Percentiles rank a stretch among this genome's conserved stretches.
These are phyloP conservation scores for Pterostichus niger DNA, from an alignment of 2,888 invertebrate genomes.

Conservation along the genomic window DNA sequence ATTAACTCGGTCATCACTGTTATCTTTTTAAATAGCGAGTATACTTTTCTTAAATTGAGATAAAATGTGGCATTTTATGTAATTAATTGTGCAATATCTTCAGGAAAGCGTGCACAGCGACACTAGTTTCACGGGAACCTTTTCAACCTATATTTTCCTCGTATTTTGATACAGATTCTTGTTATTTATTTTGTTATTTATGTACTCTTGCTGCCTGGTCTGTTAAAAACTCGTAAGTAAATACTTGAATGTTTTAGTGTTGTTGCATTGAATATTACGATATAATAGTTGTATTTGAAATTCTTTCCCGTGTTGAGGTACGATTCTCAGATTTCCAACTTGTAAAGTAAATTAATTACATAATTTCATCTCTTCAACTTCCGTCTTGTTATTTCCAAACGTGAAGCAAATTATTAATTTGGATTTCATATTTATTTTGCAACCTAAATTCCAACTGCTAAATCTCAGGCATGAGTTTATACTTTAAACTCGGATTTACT, in stretches of 20 bases:
- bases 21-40: slow-evolving; percentile 52
- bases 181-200: slow-evolving; percentile 41
- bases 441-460: slow-evolving; percentile 43
- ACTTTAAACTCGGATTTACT: background rate
- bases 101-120: background rate
- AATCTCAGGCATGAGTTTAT: slow-evolving; percentile 7
- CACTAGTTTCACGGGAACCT: slow-evolving; percentile 11
- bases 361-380: slow-evolving; percentile 53
- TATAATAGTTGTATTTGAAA: slow-evolving; percentile 31
- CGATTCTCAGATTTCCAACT: slow-evolving; percentile 40
- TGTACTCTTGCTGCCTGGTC: slow-evolving; percentile 8
- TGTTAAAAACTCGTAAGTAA: background rate
- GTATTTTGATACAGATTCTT: slow-evolving; percentile 28
- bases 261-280: background rate
- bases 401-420: slow-evolving; percentile 39
- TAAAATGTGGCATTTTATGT: slow-evolving; percentile 55
- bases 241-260: slow-evolving; percentile 19
- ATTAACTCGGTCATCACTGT: slow-evolving; percentile 45
- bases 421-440: slow-evolving; percentile 49
- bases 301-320: slow-evolving; percentile 24
- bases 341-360: slow-evolving; percentile 52
- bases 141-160: slow-evolving; percentile 21
- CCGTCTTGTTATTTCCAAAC: slow-evolving; percentile 20
- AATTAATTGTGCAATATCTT: slow-evolving; percentile 42
- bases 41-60: slow-evolving; percentile 54